Evolutionary conservation across 2,888 invertebrate genomes (phyloP), one percentile per base, ranked within the genome.

Genomic region (Papilio elwesi): DNA sequence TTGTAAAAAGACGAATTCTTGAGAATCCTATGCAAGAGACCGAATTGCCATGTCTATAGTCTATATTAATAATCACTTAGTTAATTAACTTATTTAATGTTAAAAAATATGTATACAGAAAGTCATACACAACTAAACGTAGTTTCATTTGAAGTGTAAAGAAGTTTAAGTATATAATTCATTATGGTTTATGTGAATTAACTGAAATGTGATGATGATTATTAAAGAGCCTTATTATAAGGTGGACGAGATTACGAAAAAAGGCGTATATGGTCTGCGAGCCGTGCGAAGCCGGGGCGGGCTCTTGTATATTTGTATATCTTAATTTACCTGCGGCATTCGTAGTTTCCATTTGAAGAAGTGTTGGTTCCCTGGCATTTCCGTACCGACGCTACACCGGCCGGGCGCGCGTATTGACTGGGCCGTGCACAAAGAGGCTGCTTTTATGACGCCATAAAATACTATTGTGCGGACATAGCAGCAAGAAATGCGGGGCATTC

Each of bases 371-470:
- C 74, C 77, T 74, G 74, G 75, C 71, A 80, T 83, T 80, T 82
- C 77, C 77, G 78, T 80, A 79, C 72, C 79, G 72, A 74, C 70
- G 72, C 78, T 77, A 79, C 81, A 79, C 81, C 81, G 78, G 80
- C 82, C 81, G 81, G 78, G 80, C 82, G 43, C 79, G 83, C 85
- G 83, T 90, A 90, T 90, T 88, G 89, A 85, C 85, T 85, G 83
- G 85, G 81, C 83, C 82, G 80, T 81, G 86, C 87, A 90, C 92
- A 92, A 93, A 92, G 89, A 84, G 84, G 83, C 81, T 85, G 82
- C 80, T 77, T 92, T 93, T 92, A 92, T 81, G 85, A 84, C 84
- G 76, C 83, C 89, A 85, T 93, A 93, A 92, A 92, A 82, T 79
- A 82, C 87, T 83, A 91, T 93, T 92, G 91, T 92, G 81, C 79